A percentile compares a stretch with the other conserved stretches of the same genome.
Conservation (phyloP, 2,113 vertebrate genomes). For the Pleuronectes platessa region DNA sequence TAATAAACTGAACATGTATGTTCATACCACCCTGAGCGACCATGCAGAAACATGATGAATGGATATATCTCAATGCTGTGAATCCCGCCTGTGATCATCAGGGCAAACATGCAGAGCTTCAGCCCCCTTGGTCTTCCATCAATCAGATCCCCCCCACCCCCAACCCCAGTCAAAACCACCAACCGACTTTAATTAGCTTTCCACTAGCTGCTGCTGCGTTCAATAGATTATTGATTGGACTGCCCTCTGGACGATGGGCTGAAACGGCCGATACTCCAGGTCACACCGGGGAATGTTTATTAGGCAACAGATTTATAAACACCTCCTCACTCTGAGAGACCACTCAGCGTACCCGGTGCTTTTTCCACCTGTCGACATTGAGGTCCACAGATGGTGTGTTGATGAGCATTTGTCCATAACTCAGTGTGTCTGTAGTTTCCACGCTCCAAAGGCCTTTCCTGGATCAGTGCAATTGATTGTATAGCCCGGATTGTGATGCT, state of each 20-base stretch:
- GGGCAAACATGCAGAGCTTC: too few relatives aligned
- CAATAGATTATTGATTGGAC: constrained; percentile 66
- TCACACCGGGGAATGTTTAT: constrained; percentile 29
- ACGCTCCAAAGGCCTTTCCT: background rate
- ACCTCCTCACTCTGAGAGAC: background rate
- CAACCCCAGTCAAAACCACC: background rate
- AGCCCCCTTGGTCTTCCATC: background rate
- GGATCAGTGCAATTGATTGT: constrained; percentile 38
- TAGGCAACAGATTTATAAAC: constrained; percentile 20
- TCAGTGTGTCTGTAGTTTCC: background rate
- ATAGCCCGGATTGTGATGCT: background rate
- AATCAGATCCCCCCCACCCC: too few relatives aligned
- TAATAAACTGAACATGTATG: too few relatives aligned
- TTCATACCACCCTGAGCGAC: too few relatives aligned
- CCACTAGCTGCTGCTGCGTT: constrained; percentile 57
- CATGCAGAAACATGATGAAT: too few relatives aligned
- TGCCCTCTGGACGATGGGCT: constrained; percentile 21
- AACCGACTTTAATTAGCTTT: constrained; percentile 70
- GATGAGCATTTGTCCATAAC: background rate
- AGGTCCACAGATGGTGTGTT: background rate
- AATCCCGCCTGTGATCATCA: too few relatives aligned
- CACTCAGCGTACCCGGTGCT: background rate
- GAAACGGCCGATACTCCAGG: background rate
- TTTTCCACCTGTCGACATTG: background rate
- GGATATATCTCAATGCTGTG: background rate